phyloP scores from a whole-genome alignment of 1,140 invertebrate genomes.

The Zaprionus lachaisei region DNA sequence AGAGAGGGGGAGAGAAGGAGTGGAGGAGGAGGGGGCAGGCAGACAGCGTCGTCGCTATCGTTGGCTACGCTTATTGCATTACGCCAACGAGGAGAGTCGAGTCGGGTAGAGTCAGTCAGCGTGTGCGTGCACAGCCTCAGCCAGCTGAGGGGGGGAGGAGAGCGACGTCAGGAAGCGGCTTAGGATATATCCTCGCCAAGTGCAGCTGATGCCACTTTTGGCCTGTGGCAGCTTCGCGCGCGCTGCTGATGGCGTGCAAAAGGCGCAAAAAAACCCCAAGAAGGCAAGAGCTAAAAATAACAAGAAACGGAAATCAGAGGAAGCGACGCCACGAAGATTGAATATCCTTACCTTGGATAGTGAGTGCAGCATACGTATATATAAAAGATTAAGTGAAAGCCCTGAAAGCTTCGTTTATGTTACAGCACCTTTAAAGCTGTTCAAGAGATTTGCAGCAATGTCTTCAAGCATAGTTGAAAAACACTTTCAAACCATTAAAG shows the following conservation, averaged over 20 bases:
- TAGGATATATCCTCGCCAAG: constrained; percentile 77
- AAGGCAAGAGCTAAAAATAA: constrained; percentile 31
- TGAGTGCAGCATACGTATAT: not conserved
- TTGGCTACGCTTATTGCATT: constrained; percentile 81
- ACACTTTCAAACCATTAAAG: not conserved
- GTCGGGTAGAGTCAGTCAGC: constrained; percentile 41
- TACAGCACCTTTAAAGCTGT: not conserved
- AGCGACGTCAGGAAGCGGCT: constrained; percentile 27
- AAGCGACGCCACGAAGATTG: constrained; percentile 10
- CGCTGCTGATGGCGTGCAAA: constrained; percentile 61
- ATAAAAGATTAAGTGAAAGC: not conserved
- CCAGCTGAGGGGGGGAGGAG: constrained; percentile 2
- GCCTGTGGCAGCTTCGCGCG: constrained; percentile 75
- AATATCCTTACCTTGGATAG: constrained; percentile 32
- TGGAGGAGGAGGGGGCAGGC: not conserved
- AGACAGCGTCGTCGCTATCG: constrained; percentile 48
- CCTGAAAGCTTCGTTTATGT: not conserved
- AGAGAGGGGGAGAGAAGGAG: not conserved
- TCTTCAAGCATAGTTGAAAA: not conserved
- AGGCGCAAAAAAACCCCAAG: constrained; percentile 6
- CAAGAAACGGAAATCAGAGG: constrained; percentile 31
- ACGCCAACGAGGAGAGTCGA: constrained; percentile 30
- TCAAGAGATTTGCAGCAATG: not conserved
- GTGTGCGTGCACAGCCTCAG: constrained; percentile 60
- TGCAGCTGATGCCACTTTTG: constrained; percentile 81